Evolutionary conservation across 2,113 vertebrate genomes (phyloP).

Genomic region (Ursus arctos): DNA sequence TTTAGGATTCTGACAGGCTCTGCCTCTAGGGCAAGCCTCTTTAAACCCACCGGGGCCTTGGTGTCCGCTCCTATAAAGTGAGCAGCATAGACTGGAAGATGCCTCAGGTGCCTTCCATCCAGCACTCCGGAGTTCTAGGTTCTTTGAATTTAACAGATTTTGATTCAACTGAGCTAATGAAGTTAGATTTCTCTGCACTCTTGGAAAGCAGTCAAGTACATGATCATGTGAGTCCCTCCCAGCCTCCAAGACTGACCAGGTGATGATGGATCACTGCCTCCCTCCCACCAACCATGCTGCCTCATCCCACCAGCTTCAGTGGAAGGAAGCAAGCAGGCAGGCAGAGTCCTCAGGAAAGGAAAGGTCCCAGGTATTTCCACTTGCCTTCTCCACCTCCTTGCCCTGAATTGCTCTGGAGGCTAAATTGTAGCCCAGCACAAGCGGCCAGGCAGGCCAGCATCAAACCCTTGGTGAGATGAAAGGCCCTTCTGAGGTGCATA

Average conservation of each 20-base stretch:
- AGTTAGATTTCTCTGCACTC: slow-evolving; percentile 3
- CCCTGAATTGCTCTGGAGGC: background rate
- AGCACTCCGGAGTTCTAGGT: background rate
- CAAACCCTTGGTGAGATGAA: slow-evolving; percentile 65
- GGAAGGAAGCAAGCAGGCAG: background rate
- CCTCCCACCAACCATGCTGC: background rate
- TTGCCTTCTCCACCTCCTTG: background rate
- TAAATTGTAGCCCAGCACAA: slow-evolving; percentile 29
- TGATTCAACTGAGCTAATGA: slow-evolving; percentile 23
- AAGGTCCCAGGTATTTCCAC: background rate
- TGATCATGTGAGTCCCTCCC: background rate
- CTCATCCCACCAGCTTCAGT: background rate
- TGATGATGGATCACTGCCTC: background rate
- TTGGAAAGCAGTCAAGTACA: slow-evolving; percentile 39
- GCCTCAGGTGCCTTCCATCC: background rate
- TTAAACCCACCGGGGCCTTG: background rate
- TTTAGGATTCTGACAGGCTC: background rate
- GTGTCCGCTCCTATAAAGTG: background rate
- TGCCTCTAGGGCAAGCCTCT: background rate
- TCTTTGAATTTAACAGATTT: slow-evolving; percentile 47
- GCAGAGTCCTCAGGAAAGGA: background rate
- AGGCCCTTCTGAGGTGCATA: slow-evolving; percentile 62
- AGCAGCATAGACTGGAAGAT: background rate
- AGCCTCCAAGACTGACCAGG: background rate
- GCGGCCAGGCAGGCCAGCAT: background rate